Evolutionary conservation across 1,140 invertebrate genomes (phyloP), one percentile per base, ranked within the genome.

Genomic region (Semibalanus balanoides): DNA sequence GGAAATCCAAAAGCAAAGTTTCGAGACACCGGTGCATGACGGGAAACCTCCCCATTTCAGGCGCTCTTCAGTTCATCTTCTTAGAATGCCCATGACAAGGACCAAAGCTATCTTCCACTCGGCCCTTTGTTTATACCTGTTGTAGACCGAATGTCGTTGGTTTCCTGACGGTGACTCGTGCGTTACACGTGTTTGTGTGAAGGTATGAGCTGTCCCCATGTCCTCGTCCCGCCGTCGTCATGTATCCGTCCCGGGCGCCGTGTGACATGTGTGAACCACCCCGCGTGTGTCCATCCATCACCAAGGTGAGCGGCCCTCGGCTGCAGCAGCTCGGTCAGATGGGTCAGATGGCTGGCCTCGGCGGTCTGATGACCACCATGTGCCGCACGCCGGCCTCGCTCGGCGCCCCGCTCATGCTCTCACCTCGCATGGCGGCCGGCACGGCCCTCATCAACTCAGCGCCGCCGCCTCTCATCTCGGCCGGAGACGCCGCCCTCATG

Each of bases 201-300:
- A 14, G 11, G 1, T 19, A 64, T 64, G 51, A 64, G n/a, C n/a
- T n/a, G n/a, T 64, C 51, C 51, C 22, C 14, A 64, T 64, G 1
- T 3, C 51, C 11, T 11, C 11, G 1, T 11, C 51, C 22, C 14
- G 1, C 9, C 51, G 7, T 19, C 14, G 51, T 64, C 22, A 27
- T 64, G 74, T 73, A 5, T n/a, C 75, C 40, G 11, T 75, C 31
- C 30, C 31, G 40, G 31, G 40, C 93, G 9, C 93, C 94, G 19
- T 84, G 96, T 80, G 95, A 96, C 79, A 87, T 95, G 77, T 93
- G 93, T 31, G 92, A 93, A 74, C 88, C 93, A 77, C 90, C 94
- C 87, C 91, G 89, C 14, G 91, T 91, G 30, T 91, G 90, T n/a
- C n/a, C n/a, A n/a, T n/a, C n/a, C n/a, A n/a, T n/a, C n/a, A n/a